Evolutionary conservation across 2,797 vertebrate species (phyloP), one percentile per base, ranked within the genome.

Genomic region (Eulemur coronatus): DNA sequence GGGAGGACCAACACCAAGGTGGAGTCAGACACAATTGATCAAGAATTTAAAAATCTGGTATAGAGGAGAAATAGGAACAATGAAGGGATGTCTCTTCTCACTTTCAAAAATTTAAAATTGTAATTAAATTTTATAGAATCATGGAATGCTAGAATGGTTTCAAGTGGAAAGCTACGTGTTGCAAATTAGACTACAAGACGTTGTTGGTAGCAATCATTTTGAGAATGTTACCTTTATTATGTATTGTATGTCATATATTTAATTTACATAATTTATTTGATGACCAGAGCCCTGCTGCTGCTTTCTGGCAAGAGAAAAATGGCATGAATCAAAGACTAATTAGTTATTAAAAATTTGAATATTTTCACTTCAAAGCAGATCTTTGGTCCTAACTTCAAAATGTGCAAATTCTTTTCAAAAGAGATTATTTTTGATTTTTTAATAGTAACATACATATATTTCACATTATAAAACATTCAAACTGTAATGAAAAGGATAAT

Each of bases 201-300:
- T 72, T 67, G 72, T 72, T 67, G 72, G 14, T 30, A 75, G 10
- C 11, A 88, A 85, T 59, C 22, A 22, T 72, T 6, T 65, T 22
- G 8, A 85, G n/a, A 90, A 78, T 73, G 4, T 82, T 75, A 14
- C 35, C 30, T 92, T 72, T 90, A 5, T 52, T 88, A 33, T 41
- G 6, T 41, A 79, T 91, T 95, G 94, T 70, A 52, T 86, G 57
- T 35, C 5, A 48, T 35, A 85, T 61, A 46, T 72, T 96, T 84
- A 92, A 89, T 90, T 95, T 85, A 13, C 7, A 35, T 85, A 82
- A 55, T 89, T 78, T 92, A 57, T 41, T 65, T 85, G 90, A 91
- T 91, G 33, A 91, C 94, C 13, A 70, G 24, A 87, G 18, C 4
- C 2, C 24, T 88, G 24, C 4, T 41, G 1, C 0, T 65, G 28